A percentile compares a stretch with the other conserved stretches of the same genome.
Evolutionary conservation across 2,888 invertebrate species (phyloP).

Genomic region (Mesochorus sp.): DNA sequence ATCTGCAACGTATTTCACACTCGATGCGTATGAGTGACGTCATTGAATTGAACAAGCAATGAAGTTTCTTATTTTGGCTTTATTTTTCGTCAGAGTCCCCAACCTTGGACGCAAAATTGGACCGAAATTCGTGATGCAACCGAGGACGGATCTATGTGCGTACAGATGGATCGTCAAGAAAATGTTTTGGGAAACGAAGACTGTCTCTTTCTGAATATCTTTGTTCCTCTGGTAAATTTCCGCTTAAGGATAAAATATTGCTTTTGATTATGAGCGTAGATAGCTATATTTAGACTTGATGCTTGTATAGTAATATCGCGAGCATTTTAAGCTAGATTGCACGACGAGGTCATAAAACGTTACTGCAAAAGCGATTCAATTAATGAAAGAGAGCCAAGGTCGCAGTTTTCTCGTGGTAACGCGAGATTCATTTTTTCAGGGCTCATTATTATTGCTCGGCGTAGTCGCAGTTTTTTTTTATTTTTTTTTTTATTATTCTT

Average conservation of each 20-base stretch:
- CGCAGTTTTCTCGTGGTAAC: slow-evolving; percentile 13
- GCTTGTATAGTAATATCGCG: slow-evolving; percentile 14
- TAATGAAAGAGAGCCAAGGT: slow-evolving; percentile 61
- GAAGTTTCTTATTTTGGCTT: neutral
- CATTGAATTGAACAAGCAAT: too few relatives aligned
- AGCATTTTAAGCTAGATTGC: slow-evolving; percentile 59
- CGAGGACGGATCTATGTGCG: slow-evolving; percentile 69
- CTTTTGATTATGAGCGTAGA: neutral
- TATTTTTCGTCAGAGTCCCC: slow-evolving; percentile 64
- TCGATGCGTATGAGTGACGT: too few relatives aligned
- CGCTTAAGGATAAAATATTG: slow-evolving; percentile 28
- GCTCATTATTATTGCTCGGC: neutral
- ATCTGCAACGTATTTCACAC: too few relatives aligned
- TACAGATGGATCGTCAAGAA: slow-evolving; percentile 62
- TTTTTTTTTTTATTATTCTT: neutral
- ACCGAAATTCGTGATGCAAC: slow-evolving; percentile 59
- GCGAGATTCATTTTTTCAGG: slow-evolving; percentile 9
- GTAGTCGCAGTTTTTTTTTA: neutral
- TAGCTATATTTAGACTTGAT: slow-evolving; percentile 7
- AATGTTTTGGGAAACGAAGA: slow-evolving; percentile 72
- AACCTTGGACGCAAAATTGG: slow-evolving; percentile 72
- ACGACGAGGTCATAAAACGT: slow-evolving; percentile 55
- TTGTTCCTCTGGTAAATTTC: slow-evolving; percentile 73
- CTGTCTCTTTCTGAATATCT: slow-evolving; percentile 77
- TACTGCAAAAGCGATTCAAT: slow-evolving; percentile 50